Evolutionary conservation across 1,140 invertebrate genomes (phyloP).

Genomic region (Chelonus insularis): DNA sequence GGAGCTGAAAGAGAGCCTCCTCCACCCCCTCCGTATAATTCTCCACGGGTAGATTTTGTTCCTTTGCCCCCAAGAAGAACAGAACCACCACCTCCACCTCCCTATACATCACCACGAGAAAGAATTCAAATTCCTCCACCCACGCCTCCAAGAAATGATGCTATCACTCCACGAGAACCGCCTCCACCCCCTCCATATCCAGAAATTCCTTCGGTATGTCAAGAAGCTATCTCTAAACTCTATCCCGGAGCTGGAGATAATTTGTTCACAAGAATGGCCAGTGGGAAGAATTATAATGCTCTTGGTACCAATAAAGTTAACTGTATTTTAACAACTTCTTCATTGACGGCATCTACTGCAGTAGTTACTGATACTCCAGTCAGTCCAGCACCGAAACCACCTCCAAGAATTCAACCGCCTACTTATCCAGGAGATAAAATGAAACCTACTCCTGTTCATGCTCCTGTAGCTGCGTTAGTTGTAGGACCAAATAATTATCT

Average conservation of each 20-base stretch:
- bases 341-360: neutral
- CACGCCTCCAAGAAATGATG: conserved; percentile 55
- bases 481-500: conserved; percentile 71
- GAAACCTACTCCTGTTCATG: conserved; percentile 60
- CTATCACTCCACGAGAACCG: conserved; percentile 52
- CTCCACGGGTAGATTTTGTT: conserved; percentile 43
- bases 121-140: conserved; percentile 55
- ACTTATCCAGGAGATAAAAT: conserved; percentile 62
- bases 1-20: conserved; percentile 40
- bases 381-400: conserved; percentile 46
- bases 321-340: neutral
- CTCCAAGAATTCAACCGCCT: conserved; percentile 53
- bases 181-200: conserved; percentile 63
- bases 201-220: conserved; percentile 51
- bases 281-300: neutral
- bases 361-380: conserved; percentile 18
- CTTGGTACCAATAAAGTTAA: neutral
- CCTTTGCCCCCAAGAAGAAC: conserved; percentile 45
- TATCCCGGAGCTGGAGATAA: conserved; percentile 31
- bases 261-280: conserved; percentile 5
- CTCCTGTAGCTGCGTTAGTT: conserved; percentile 58
- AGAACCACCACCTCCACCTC: conserved; percentile 49
- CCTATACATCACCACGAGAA: conserved; percentile 46
- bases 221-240: conserved; percentile 36
- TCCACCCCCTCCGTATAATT: conserved; percentile 49